Evolutionary conservation across 1,140 invertebrate species (phyloP), one percentile per base, ranked within the genome.

Genomic region (Melitaea cinxia): DNA sequence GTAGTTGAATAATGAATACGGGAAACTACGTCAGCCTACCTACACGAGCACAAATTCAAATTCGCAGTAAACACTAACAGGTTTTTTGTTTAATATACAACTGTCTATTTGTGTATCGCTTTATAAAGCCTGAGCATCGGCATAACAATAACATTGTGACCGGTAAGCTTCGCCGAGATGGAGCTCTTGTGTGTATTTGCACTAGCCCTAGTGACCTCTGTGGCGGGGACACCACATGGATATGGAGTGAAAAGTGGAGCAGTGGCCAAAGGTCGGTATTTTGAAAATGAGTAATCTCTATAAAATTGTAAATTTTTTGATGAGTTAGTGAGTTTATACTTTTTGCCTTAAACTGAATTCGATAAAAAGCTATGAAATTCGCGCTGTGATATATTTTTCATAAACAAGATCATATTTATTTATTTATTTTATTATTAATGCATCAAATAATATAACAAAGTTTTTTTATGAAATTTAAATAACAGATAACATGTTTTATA

Each of bases 81-180:
- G 85, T 89, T 89, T 88, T 88, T 85, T 80, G 78, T 70, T 79
- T 65, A 78, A 77, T 75, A 78, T 64, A 71, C 72, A 57, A 70
- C 63, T 69, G 74, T 65, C 75, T 88, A 86, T 87, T 87, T 86
- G 78, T 85, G 83, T 75, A 77, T 86, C 72, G 85, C 82, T 88
- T 88, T 90, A 90, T 90, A 90, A 88, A 88, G 76, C 73, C 80
- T 65, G 70, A 23, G 62, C 70, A 66, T 59, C 65, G 61, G 58
- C 70, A 65, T 70, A 73, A 68, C 68, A 81, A 76, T 72, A 80
- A 73, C 78, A 89, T 82, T 84, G 75, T 82, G 71, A 68, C 72
- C 76, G 64, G 74, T 73, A 83, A 83, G 88, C 80, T 87, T 78
- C 79, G 76, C 59, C 53, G 76, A 71, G 77, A 88, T 87, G 88